Conservation (phyloP, 2,888 invertebrate species). For the Epirrita christyi region DNA sequence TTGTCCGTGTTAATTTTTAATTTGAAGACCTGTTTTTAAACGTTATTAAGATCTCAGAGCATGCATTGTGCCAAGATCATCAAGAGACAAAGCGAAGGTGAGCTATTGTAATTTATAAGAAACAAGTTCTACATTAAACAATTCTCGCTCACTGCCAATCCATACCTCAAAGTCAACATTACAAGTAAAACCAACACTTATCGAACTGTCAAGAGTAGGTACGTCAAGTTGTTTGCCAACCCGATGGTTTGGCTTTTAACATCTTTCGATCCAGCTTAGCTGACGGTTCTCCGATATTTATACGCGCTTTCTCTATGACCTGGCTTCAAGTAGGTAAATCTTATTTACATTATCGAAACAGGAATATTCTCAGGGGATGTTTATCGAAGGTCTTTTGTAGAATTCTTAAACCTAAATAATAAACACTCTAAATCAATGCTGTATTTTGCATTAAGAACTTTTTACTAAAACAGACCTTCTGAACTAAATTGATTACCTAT, state of each 20-base stretch:
- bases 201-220: conserved; percentile 10
- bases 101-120: too few relatives aligned
- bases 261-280: conserved; percentile 10
- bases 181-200: conserved; percentile 20
- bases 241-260: conserved; percentile 26
- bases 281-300: conserved; percentile 21
- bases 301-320: neutral
- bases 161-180: conserved; percentile 8
- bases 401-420: neutral
- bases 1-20: too few relatives aligned
- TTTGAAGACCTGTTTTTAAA: too few relatives aligned
- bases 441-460: neutral
- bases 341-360: neutral
- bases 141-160: conserved; percentile 4
- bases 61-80: too few relatives aligned
- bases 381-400: neutral
- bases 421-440: neutral
- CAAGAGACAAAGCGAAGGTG: too few relatives aligned
- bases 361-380: neutral
- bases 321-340: conserved; percentile 1
- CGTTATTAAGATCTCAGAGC: too few relatives aligned
- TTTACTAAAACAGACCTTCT: too few relatives aligned
- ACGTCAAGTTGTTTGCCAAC: conserved; percentile 24
- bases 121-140: too few relatives aligned
- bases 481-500: too few relatives aligned